Evolutionary conservation across 2,888 invertebrate genomes (phyloP).

Genomic region (Pristionchus japonicus): DNA sequence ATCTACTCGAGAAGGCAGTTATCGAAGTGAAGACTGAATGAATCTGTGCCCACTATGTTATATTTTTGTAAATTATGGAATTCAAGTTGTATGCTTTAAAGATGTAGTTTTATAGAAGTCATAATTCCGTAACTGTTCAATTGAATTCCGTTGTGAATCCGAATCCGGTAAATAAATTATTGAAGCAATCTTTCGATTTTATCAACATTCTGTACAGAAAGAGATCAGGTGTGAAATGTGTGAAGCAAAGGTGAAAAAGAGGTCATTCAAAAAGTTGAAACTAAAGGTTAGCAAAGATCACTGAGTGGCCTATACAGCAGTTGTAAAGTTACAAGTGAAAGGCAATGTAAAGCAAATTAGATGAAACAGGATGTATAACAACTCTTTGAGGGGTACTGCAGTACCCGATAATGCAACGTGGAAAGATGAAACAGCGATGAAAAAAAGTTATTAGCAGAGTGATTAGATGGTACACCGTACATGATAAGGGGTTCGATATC

Average conservation of each 20-base stretch:
- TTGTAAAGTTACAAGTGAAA: background rate
- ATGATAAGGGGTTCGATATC: slow-evolving; percentile 18
- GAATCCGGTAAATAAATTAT: background rate
- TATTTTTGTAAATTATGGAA: background rate
- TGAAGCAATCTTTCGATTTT: background rate
- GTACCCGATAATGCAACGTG: background rate
- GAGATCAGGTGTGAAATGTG: slow-evolving; percentile 24
- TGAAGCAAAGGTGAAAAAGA: slow-evolving; percentile 29
- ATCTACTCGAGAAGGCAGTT: slow-evolving; percentile 22
- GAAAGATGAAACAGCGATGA: background rate
- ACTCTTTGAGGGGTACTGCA: slow-evolving; percentile 10
- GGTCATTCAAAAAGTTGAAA: no score
- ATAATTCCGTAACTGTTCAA: background rate
- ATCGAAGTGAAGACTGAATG: background rate
- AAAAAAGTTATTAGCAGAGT: background rate
- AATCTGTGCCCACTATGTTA: background rate
- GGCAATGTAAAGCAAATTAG: background rate
- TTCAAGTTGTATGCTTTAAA: background rate
- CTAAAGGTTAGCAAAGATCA: slow-evolving; percentile 2
- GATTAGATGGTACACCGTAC: slow-evolving; percentile 20
- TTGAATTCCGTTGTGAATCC: background rate
- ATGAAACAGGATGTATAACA: background rate
- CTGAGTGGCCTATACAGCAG: slow-evolving; percentile 3
- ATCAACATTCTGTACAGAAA: slow-evolving; percentile 28
- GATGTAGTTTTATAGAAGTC: background rate